Evolutionary conservation across 2,888 invertebrate genomes (phyloP), one percentile per base, ranked within the genome.

Genomic region (Euplagia quadripunctaria): DNA sequence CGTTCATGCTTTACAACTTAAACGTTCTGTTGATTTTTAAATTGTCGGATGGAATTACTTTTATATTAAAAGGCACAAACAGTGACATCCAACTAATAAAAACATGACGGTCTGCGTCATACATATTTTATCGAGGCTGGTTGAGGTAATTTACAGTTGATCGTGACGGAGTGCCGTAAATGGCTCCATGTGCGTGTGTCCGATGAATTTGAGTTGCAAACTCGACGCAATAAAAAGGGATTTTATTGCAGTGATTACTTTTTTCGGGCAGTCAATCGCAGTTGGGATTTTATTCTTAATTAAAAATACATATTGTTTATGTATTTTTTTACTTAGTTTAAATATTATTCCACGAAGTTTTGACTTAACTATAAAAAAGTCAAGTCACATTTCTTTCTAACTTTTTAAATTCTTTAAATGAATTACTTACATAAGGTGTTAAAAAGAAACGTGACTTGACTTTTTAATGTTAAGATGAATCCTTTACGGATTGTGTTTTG

Each of bases 111-210:
- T 42, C 20, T 55, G 5, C 55, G 42, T 31, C 41, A 43, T 55
- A 74, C 64, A 74, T 74, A 71, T 71, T 68, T 71, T 68, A 74
- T 65, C 8, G 42, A 58, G 71, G n/a, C 43, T 68, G 68, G 41
- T 74, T 68, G 64, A 67, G 55, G 80, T 82, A 82, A 84, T 83
- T 80, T 84, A 83, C 78, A 16, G 67, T 42, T 68, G 74, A 67
- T 75, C 72, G 75, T 75, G 82, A 81, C 77, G 68, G 73, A 76
- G 69, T 75, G 68, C 68, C 70, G 75, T 77, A 75, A 81, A 82
- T 79, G 73, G 67, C 64, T 72, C 49, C 52, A 14, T 79, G 64
- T 72, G 79, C 31, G 68, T 71, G 65, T 69, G 75, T 76, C 63
- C 71, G 74, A 77, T 78, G 82, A 76, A 76, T 83, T 78, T 76